Evolutionary conservation across 2,113 vertebrate species (phyloP), one percentile per base, ranked within the genome.

Genomic region (Corythoichthys intestinalis): DNA sequence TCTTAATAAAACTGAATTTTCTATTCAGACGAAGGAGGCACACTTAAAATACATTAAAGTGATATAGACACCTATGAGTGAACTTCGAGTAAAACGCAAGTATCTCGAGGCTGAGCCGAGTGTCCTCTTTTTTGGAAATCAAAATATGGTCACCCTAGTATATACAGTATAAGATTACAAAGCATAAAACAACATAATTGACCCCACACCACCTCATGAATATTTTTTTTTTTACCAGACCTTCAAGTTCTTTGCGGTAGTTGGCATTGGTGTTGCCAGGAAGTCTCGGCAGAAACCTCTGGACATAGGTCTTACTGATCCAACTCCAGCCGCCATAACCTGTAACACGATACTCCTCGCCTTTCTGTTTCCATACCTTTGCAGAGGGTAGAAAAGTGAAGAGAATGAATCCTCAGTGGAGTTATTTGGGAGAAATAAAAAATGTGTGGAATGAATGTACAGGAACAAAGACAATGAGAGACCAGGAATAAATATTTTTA

Each of bases 291-390:
- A 95, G 73, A 89, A 98, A 99, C 64, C 93, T 94, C 75, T 95
- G 93, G 28, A 99, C 93, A 0, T 98, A 95, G 8, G 97, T 99
- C 89, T 94, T 98, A 86, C 96, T 98, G 85, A 98, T 93, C 96
- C 97, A 99, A 84, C 94, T 96, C 97, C 97, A 99, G 56, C 97
- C 97, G 20, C 97, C 97, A 6, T 98, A 99, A 8, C 97, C 97
- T 0, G 97, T 99, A 71, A 99, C 96, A 69, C 97, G 93, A 73
- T 99, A 99, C 80, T 99, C 97, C 73, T 99, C 97, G 72, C 97
- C 97, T 87, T 99, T 99, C 85, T 99, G 97, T 82, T 99, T 99
- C 97, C 97, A 99, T 81, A 99, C 97, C 97, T 99, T 76, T 8
- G 72, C 34, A 69, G 10, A 34, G 59, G 4, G 78, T 57, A 57